These are phyloP conservation scores for Musca vetustissima DNA, from an alignment of 1,140 invertebrate species.

Conservation along the genomic window DNA sequence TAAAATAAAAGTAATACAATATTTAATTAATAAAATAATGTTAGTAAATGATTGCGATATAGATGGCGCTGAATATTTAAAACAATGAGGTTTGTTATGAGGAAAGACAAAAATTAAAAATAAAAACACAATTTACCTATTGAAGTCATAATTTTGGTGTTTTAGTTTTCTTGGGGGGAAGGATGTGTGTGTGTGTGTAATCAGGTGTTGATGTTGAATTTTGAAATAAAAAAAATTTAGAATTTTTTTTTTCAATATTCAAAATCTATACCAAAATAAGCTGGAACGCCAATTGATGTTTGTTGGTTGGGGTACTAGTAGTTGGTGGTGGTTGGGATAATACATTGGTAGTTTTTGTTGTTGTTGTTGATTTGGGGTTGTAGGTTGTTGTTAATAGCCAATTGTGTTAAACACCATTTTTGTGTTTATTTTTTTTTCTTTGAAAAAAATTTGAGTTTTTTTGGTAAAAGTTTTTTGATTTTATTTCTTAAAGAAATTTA, in stretches of 20 bases:
- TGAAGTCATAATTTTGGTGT: slow-evolving; percentile 52
- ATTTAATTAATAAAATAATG: no score
- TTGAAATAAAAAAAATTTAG: slow-evolving; percentile 5
- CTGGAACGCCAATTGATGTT: slow-evolving; percentile 11
- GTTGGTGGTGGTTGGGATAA: not conserved
- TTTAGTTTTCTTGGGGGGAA: slow-evolving; percentile 25
- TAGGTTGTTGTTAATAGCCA: not conserved
- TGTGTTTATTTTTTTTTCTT: slow-evolving; percentile 6
- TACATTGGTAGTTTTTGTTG: slow-evolving; percentile 3
- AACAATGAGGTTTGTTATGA: not conserved
- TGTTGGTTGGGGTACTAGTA: not conserved
- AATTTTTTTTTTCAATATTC: slow-evolving; percentile 12
- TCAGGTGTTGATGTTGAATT: slow-evolving; percentile 3
- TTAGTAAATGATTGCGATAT: no score
- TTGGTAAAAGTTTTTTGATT: slow-evolving; percentile 5
- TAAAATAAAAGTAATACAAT: no score
- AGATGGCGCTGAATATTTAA: not conserved
- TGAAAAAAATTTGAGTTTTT: slow-evolving; percentile 15
- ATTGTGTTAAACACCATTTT: not conserved
- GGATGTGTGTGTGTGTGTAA: no score
- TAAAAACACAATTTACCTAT: slow-evolving; percentile 49
- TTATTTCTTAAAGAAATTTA: not conserved
- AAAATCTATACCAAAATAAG: slow-evolving; percentile 7
- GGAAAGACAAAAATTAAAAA: not conserved
- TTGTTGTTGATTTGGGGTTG: not conserved